Conservation (phyloP, 2,888 invertebrate species). For the Oscheius myriophilus region DNA sequence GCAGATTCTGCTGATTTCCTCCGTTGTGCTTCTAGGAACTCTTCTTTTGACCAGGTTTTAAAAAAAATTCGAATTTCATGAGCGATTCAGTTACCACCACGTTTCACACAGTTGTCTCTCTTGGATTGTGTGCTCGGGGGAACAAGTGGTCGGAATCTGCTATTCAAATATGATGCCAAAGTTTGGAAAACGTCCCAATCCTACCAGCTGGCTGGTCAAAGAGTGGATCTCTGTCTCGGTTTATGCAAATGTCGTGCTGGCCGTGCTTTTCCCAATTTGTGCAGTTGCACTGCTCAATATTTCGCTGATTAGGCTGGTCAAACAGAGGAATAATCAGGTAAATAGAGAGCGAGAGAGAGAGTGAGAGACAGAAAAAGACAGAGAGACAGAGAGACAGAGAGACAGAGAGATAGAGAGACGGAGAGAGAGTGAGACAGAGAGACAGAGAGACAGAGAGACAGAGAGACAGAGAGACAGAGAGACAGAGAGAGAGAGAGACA, state of each 20-base stretch:
- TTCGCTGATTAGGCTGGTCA: slow-evolving; percentile 50
- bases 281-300: slow-evolving; percentile 54
- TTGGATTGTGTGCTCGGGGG: slow-evolving; percentile 42
- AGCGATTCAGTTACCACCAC: slow-evolving; percentile 45
- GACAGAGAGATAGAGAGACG: no score
- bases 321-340: slow-evolving; percentile 49
- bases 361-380: no score
- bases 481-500: slow-evolving; percentile 19
- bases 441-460: no score
- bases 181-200: slow-evolving; percentile 43
- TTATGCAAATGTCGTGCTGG: slow-evolving; percentile 42
- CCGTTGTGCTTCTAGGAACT: slow-evolving; percentile 42
- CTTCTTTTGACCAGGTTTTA: slow-evolving; percentile 41
- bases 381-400: no score
- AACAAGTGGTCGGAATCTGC: slow-evolving; percentile 46
- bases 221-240: slow-evolving; percentile 32
- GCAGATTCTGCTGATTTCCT: slow-evolving; percentile 40
- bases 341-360: background rate
- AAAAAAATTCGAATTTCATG: background rate
- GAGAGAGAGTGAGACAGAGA: no score
- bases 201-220: slow-evolving; percentile 38
- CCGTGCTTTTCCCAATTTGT: slow-evolving; percentile 50
- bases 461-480: slow-evolving; percentile 46
- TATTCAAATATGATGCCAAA: slow-evolving; percentile 40
- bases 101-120: slow-evolving; percentile 48